phyloP scores from a whole-genome alignment of 92 coral and sea anemone species.

The Phenganax subtilis region DNA sequence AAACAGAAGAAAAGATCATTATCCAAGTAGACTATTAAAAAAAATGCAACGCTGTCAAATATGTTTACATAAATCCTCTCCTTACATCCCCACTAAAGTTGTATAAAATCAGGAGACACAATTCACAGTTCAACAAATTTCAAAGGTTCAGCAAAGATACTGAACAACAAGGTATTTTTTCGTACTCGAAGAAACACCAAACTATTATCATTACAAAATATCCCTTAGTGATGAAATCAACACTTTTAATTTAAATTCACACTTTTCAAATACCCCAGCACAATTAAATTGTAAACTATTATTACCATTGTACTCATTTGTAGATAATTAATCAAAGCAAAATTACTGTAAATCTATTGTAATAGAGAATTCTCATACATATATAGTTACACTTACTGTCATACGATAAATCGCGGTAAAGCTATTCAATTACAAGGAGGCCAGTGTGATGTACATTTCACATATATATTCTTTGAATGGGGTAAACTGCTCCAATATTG shows the following conservation, averaged over 20 bases:
- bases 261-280: neutral
- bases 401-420: neutral
- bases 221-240: constrained; percentile 4
- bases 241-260: neutral
- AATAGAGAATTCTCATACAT: neutral
- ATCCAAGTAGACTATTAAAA: constrained; percentile 27
- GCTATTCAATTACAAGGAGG: neutral
- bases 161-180: neutral
- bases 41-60: constrained; percentile 24
- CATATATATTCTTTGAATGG: neutral
- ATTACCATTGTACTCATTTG: neutral
- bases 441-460: neutral
- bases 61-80: constrained; percentile 23
- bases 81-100: constrained; percentile 22
- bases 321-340: neutral
- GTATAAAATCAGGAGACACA: constrained; percentile 12
- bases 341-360: neutral
- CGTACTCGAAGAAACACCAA: neutral
- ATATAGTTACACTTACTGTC: neutral
- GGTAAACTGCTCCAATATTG: neutral
- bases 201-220: neutral
- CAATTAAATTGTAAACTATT: neutral
- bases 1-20: constrained; percentile 12
- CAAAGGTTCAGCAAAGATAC: neutral
- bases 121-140: neutral